These are phyloP conservation scores for Jaculus jaculus DNA, from an alignment of 2,113 vertebrate genomes.

Conservation along the genomic window DNA sequence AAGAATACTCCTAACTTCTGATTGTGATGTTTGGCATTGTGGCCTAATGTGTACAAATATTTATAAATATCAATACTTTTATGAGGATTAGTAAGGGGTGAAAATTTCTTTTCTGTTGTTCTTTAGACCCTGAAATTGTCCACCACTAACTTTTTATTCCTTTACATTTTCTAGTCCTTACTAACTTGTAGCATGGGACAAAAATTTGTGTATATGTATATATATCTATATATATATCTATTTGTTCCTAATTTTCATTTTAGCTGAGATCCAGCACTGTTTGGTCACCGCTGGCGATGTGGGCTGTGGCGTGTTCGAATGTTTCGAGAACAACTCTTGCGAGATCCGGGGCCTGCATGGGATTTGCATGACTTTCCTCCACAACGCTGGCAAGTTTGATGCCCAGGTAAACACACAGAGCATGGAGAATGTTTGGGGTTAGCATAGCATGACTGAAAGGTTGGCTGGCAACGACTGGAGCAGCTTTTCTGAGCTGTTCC, in stretches of 20 bases:
- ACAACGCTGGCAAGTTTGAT: constrained; percentile 99
- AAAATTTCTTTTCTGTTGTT: constrained; percentile 10
- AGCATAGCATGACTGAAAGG: background rate
- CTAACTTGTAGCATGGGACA: constrained; percentile 44
- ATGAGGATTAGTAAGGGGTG: background rate
- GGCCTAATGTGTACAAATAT: constrained; percentile 67
- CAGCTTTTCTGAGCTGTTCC: background rate
- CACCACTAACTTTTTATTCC: constrained; percentile 14
- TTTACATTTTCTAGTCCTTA: constrained; percentile 32
- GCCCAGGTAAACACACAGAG: constrained; percentile 92
- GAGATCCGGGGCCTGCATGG: constrained; percentile 98
- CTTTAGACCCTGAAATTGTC: constrained; percentile 54
- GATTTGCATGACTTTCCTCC: constrained; percentile 99
- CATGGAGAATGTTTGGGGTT: background rate
- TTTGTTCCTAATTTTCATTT: constrained; percentile 79
- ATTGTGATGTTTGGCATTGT: constrained; percentile 72
- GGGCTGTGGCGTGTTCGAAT: constrained; percentile 98
- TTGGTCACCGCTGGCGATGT: constrained; percentile 97
- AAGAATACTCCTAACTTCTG: constrained; percentile 64
- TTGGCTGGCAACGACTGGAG: background rate
- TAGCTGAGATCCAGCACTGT: constrained; percentile 99
- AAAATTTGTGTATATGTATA: constrained; percentile 6
- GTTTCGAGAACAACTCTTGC: constrained; percentile 99
- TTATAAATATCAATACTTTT: constrained; percentile 53
- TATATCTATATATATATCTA: too few species aligned